These are phyloP conservation scores for Xiphophorus birchmanni DNA, from an alignment of 2,797 vertebrate genomes.

Conservation along the genomic window DNA sequence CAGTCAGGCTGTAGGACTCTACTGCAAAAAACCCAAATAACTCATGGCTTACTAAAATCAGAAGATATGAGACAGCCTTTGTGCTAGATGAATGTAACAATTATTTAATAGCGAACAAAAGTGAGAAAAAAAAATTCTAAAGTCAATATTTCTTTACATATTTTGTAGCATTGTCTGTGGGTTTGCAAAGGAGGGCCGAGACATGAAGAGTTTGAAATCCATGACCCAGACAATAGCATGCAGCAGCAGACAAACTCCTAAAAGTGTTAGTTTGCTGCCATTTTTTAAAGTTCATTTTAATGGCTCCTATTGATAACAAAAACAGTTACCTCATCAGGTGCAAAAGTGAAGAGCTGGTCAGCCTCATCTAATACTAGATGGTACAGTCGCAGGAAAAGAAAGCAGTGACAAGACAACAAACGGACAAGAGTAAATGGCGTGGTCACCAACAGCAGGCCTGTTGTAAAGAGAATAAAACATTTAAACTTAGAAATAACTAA, in stretches of 20 bases:
- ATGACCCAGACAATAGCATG: neutral
- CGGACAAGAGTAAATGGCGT: slow-evolving; percentile 87
- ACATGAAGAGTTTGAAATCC: neutral
- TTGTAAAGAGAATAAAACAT: neutral
- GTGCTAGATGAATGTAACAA: neutral
- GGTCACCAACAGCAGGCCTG: slow-evolving; percentile 88
- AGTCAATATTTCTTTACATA: neutral
- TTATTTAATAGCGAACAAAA: neutral
- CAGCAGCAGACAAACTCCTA: neutral
- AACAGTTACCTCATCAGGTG: slow-evolving; percentile 81
- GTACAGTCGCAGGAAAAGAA: slow-evolving; percentile 84
- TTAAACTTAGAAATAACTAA: neutral
- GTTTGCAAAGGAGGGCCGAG: neutral
- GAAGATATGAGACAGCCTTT: neutral
- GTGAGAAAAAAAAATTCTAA: neutral
- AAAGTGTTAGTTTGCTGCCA: neutral
- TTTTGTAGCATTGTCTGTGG: neutral
- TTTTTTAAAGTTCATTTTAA: neutral
- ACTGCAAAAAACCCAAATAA: neutral
- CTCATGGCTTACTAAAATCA: neutral
- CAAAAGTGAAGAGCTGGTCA: slow-evolving; percentile 81
- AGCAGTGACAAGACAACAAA: slow-evolving; percentile 80
- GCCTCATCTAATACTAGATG: slow-evolving; percentile 89
- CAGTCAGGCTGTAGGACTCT: neutral
- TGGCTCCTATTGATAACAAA: neutral